Evolutionary conservation across 2,113 vertebrate species (phyloP).

Genomic region (Brevimyrus niger): DNA sequence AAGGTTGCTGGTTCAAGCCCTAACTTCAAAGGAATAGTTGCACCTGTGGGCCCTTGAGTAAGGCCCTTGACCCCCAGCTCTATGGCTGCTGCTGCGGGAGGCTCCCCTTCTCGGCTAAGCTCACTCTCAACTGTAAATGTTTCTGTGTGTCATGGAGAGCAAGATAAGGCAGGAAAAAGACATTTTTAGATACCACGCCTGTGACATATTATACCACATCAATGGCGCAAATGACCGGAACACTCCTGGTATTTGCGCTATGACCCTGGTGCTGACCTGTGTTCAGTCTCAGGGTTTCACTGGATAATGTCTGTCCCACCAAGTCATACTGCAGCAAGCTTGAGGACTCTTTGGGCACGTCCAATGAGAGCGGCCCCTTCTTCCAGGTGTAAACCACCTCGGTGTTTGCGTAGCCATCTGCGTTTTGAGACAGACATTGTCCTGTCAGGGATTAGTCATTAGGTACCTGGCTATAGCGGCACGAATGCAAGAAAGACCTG

Average conservation of each 20-base stretch:
- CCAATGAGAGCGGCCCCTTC: constrained; percentile 61
- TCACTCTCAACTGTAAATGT: not conserved
- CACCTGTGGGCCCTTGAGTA: too few species aligned
- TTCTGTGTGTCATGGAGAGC: not conserved
- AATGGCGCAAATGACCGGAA: not conserved
- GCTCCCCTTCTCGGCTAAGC: not conserved
- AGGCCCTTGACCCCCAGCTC: not conserved
- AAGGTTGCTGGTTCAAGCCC: not conserved
- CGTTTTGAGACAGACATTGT: constrained; percentile 19
- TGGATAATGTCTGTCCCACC: constrained; percentile 58
- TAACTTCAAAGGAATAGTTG: not conserved
- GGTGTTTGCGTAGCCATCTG: constrained; percentile 64
- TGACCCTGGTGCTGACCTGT: constrained; percentile 51
- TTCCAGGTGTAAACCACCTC: constrained; percentile 69
- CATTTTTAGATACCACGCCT: not conserved
- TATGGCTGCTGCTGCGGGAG: not conserved
- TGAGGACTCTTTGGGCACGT: constrained; percentile 65
- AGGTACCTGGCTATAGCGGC: not conserved
- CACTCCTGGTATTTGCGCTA: not conserved
- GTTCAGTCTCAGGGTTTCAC: constrained; percentile 53
- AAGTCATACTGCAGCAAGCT: constrained; percentile 70
- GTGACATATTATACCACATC: not conserved
- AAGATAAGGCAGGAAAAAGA: not conserved
- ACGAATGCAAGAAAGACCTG: not conserved
- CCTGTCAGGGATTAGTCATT: not conserved